Evolutionary conservation across 2,113 vertebrate species (phyloP).

Genomic region (Psophia crepitans): DNA sequence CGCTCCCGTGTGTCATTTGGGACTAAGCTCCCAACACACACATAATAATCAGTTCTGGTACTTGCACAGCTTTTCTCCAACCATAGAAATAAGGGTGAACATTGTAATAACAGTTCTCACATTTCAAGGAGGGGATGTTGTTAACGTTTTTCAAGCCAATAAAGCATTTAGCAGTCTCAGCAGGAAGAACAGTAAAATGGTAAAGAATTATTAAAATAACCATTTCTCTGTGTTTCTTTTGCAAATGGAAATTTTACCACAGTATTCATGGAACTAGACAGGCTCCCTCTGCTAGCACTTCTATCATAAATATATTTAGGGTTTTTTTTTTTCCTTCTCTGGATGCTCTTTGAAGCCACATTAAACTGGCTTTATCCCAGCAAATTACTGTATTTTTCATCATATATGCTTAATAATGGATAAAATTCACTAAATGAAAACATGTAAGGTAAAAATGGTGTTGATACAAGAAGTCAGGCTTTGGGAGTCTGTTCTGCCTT

Average conservation of each 20-base stretch:
- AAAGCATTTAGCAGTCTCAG: conserved; percentile 5
- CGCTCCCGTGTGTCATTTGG: background rate
- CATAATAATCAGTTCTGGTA: background rate
- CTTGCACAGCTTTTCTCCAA: background rate
- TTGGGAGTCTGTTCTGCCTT: background rate
- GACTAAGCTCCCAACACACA: background rate
- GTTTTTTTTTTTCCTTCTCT: background rate
- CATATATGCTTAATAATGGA: background rate
- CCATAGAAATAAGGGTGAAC: background rate
- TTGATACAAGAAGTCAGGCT: background rate
- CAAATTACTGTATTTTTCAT: background rate
- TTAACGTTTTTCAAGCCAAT: background rate
- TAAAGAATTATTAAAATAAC: conserved; percentile 7
- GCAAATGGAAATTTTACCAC: background rate
- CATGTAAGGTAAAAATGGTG: background rate
- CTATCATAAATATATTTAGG: background rate
- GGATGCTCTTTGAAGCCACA: background rate
- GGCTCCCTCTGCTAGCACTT: background rate
- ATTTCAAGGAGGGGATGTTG: background rate
- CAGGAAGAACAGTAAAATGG: conserved; percentile 11
- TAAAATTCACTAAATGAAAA: background rate
- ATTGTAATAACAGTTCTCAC: background rate
- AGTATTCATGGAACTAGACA: background rate
- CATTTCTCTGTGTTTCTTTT: background rate
- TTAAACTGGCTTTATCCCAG: background rate